Evolutionary conservation across 2,888 invertebrate species (phyloP), one percentile per base, ranked within the genome.

Genomic region (Hyposoter didymator): DNA sequence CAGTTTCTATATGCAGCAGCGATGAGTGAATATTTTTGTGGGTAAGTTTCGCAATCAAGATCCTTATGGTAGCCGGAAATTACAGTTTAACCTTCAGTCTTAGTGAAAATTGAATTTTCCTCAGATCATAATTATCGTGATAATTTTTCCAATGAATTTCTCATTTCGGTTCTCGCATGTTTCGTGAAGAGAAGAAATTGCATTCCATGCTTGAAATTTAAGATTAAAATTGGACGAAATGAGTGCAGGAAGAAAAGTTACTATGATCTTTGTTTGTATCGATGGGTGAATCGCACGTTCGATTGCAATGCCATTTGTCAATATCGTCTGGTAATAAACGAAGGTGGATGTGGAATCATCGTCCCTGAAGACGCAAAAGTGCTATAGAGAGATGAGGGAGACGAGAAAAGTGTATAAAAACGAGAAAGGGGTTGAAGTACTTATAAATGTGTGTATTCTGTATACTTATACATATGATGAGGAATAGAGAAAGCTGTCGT

Each of bases 401-500:
- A 64, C 32, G 52, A 75, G 73, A 73, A 17, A 62, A 66, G 74
- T 52, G 78, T 55, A 82, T 70, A 73, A 52, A 45, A 67, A 43
- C 12, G 43, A 17, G 69, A 79, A 75, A 28, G 49, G 59, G 49
- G 62, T 78, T 22, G 28, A 72, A 74, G 62, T 59, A 64, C 74
- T 74, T 73, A n/a, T 39, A 32, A 66, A 35, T 76, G 62, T n/a
- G 28, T 62, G 47, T 45, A 22, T 19, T 67, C 47, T 72, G 49
- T 14, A 66, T 32, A 69, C 62, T 52, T 72, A 35, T 82, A 67
- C n/a, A 45, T 67, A 52, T 45, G 17, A 47, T 49, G 70, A 67
- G 73, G 81, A 81, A 79, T 83, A 76, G 82, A 81, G 84, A 82
- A 86, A 88, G 88, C 89, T 91, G 88, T 90, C 92, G 92, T 92